phyloP scores from a whole-genome alignment of 2,888 invertebrate genomes.

The Conops quadrifasciatus region DNA sequence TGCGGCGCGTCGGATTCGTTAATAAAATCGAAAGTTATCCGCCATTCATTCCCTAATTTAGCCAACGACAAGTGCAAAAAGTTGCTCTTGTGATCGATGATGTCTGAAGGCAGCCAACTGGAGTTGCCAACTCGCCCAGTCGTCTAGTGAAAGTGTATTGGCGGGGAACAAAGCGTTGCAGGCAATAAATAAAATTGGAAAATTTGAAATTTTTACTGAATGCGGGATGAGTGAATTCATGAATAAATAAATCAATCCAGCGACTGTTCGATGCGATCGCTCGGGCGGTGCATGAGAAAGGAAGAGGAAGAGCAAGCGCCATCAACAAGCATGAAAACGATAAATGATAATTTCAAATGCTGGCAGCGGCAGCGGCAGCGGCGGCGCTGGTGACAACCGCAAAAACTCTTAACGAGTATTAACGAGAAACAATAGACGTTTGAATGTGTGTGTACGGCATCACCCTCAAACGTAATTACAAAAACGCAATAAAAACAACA shows the following conservation, averaged over 20 bases:
- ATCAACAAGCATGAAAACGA: neutral
- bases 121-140: neutral
- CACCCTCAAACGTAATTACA: neutral
- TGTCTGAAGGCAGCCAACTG: slow-evolving; percentile 1
- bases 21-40: slow-evolving; percentile 15
- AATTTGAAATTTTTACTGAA: slow-evolving; percentile 2
- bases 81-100: slow-evolving; percentile 15
- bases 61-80: slow-evolving; percentile 14
- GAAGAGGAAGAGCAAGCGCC: neutral
- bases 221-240: slow-evolving; percentile 3
- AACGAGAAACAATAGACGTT: no score
- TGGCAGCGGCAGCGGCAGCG: neutral
- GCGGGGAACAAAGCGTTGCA: neutral
- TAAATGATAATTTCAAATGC: neutral
- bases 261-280: neutral
- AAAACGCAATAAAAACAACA: neutral
- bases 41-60: neutral
- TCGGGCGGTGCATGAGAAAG: neutral
- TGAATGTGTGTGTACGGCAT: no score
- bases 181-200: neutral
- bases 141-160: neutral
- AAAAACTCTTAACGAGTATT: no score
- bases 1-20: neutral
- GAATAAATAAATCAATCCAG: slow-evolving; percentile 12
- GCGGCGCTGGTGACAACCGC: neutral